Evolutionary conservation across 64 coral and sea anemone genomes (phyloP), one percentile per base, ranked within the genome.

Genomic region (Montipora capricornis): DNA sequence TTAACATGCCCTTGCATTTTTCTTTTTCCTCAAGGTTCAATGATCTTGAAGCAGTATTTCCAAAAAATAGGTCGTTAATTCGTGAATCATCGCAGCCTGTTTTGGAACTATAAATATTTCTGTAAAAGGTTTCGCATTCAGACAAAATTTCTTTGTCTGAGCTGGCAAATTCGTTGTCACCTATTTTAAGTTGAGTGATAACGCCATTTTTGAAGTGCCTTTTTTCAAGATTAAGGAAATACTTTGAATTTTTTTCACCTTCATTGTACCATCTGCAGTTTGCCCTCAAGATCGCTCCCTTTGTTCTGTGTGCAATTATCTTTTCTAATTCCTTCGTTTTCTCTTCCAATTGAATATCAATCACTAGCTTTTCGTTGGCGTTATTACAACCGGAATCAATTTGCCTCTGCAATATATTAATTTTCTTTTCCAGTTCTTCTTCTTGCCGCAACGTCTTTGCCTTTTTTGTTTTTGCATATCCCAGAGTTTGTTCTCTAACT

Each of bases 401-500:
- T 55, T 73, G 70, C 4, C 70, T 73, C 47, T 83, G 53, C 19
- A 83, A 22, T 57, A 57, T 83, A 24, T 83, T 55, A 57, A 60
- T 61, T 60, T 15, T 58, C 8, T 50, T 58, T 7, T 83, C 53
- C 80, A 83, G 24, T 50, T 83, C 53, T 52, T 83, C 53, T 83
- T 83, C 80, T 60, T 83, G 11, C 61, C 57, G 4, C 52, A 55
- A 55, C 52, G 9, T 55, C 2, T 55, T 55, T 55, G 52, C 52
- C 52, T 55, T 55, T 55, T 55, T 55, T 5, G 19, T 19, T 60
- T 83, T 83, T 9, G 14, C 80, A 8, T 83, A 83, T 59, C 19
- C 17, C 49, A 83, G 11, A 60, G 80, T 57, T 83, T 83, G 80
- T 59, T 83, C 80, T 83, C 80, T 83, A 58, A 83, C 55, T 55